phyloP scores from a whole-genome alignment of 1,140 invertebrate species.

The Drosophila kohkoa region DNA sequence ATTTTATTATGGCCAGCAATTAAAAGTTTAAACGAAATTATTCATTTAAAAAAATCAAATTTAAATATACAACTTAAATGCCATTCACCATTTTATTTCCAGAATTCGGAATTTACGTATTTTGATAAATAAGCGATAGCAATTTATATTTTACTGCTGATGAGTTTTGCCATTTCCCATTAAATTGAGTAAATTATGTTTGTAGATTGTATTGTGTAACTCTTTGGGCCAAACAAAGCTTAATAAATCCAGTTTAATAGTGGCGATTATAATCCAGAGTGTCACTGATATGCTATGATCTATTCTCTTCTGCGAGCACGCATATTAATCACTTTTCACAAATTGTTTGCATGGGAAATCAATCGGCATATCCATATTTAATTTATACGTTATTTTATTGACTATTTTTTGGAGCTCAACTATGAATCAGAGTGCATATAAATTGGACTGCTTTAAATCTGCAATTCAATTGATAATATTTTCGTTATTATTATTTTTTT shows the following conservation, averaged over 20 bases:
- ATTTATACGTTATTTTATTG: background rate
- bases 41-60: too few species aligned
- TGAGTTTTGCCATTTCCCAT: background rate
- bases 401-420: background rate
- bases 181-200: too few species aligned
- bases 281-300: background rate
- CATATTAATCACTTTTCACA: slow-evolving; percentile 7
- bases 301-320: background rate
- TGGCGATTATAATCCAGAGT: background rate
- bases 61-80: too few species aligned
- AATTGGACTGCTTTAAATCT: slow-evolving; percentile 12
- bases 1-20: too few species aligned
- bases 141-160: too few species aligned
- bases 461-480: slow-evolving; percentile 14
- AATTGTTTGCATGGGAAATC: slow-evolving; percentile 1
- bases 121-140: too few species aligned
- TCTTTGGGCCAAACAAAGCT: background rate
- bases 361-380: background rate
- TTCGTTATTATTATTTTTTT: background rate
- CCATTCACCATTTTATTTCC: too few species aligned
- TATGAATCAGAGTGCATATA: slow-evolving; percentile 11
- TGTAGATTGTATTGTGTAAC: background rate
- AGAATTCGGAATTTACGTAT: too few species aligned
- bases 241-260: background rate
- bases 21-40: too few species aligned